phyloP scores from a whole-genome alignment of 64 coral and sea anemone species.

The Stylophora pistillata region DNA sequence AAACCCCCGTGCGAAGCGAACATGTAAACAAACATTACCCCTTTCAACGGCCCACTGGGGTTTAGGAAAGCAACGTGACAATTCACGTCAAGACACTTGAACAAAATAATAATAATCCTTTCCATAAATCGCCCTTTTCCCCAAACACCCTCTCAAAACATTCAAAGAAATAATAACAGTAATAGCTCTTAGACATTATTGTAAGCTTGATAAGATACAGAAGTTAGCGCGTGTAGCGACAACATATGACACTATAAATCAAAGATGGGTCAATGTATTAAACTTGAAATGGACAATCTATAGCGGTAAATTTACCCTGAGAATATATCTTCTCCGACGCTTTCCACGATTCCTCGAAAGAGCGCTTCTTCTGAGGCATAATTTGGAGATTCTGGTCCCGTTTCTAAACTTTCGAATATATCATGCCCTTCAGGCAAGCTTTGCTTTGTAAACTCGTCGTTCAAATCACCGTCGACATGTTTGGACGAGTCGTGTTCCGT shows the following conservation, averaged over 20 bases:
- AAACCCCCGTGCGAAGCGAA: not conserved
- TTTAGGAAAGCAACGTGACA: not conserved
- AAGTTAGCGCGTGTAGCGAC: constrained; percentile 16
- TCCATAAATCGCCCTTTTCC: not conserved
- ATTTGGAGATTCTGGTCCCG: constrained; percentile 40
- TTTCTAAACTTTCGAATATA: constrained; percentile 69
- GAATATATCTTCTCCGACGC: constrained; percentile 88
- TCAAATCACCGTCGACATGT: not conserved
- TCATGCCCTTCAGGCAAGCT: constrained; percentile 8
- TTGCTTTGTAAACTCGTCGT: constrained; percentile 21
- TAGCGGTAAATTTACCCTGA: constrained; percentile 69
- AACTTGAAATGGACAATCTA: constrained; percentile 22
- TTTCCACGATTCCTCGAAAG: constrained; percentile 80
- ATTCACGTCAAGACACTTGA: not conserved
- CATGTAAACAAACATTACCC: constrained; percentile 31
- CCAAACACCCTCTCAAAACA: not conserved
- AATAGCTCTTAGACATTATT: constrained; percentile 20
- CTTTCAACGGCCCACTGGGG: not conserved
- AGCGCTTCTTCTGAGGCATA: constrained; percentile 66
- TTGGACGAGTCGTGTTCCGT: constrained; percentile 18
- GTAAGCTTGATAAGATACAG: not conserved
- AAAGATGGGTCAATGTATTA: not conserved
- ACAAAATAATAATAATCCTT: not conserved
- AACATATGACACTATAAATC: constrained; percentile 12
- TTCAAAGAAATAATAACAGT: constrained; percentile 20